These are phyloP conservation scores for Ganaspis sp. DNA, from an alignment of 1,140 invertebrate species.

Conservation along the genomic window DNA sequence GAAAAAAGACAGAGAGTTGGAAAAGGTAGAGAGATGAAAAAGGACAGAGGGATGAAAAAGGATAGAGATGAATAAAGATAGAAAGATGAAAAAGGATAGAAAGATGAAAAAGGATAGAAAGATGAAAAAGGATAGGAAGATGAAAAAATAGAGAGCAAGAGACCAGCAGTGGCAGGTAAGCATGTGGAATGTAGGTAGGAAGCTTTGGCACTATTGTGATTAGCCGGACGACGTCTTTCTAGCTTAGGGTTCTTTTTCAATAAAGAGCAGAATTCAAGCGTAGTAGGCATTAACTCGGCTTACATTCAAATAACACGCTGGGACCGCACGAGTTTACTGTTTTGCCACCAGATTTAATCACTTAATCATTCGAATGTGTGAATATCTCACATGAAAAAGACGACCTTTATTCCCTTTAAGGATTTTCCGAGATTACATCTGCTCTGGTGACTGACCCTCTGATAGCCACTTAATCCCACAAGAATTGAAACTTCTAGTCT, in stretches of 20 bases:
- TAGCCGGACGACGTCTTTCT: conserved; percentile 50
- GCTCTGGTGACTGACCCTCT: conserved; percentile 26
- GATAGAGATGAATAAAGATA: no score
- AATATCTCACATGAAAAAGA: conserved; percentile 22
- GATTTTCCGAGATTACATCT: conserved; percentile 27
- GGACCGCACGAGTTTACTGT: conserved; percentile 25
- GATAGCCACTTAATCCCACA: background rate
- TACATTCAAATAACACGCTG: conserved; percentile 21
- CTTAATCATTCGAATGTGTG: conserved; percentile 25
- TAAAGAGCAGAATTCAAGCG: conserved; percentile 40
- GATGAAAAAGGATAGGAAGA: no score
- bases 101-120: no score
- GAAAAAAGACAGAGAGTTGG: no score
- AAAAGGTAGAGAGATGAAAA: no score
- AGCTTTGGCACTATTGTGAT: conserved; percentile 52
- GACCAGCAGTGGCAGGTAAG: conserved; percentile 43
- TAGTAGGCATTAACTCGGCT: conserved; percentile 20
- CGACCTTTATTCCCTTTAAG: conserved; percentile 16
- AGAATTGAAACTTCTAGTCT: background rate
- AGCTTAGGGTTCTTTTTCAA: conserved; percentile 46
- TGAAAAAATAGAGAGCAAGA: conserved; percentile 31
- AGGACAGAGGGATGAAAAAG: no score
- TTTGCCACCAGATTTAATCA: conserved; percentile 30
- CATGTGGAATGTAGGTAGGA: conserved; percentile 51
- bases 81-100: no score